A percentile compares a stretch with the other conserved stretches of the same genome.
These are phyloP conservation scores for Hartigia nigra DNA, from an alignment of 2,888 invertebrate genomes.

Conservation along the genomic window DNA sequence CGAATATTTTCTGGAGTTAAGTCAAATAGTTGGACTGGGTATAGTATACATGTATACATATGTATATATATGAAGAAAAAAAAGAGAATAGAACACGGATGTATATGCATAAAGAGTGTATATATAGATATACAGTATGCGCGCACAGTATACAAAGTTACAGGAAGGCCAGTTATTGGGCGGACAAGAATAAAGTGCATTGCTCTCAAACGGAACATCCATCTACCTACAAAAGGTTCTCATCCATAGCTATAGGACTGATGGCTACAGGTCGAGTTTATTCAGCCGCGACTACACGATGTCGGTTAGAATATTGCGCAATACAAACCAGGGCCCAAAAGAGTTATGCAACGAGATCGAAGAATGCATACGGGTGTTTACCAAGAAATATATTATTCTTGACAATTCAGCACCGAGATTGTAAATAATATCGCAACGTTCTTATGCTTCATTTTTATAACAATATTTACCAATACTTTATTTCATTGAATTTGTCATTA, in stretches of 20 bases:
- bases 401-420: not conserved
- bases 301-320: slow-evolving; percentile 10
- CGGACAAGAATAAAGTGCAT: slow-evolving; percentile 49
- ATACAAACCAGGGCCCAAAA: slow-evolving; percentile 11
- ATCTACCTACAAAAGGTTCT: slow-evolving; percentile 15
- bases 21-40: not conserved
- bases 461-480: not conserved
- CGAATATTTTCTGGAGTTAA: not conserved
- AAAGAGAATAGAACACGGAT: not conserved
- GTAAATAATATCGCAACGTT: not conserved
- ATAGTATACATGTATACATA: not conserved
- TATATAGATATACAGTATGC: not conserved
- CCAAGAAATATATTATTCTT: not conserved
- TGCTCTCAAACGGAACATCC: slow-evolving; percentile 41
- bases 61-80: not conserved
- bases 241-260: not conserved
- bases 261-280: slow-evolving; percentile 1
- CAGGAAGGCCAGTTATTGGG: slow-evolving; percentile 43
- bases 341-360: slow-evolving; percentile 14
- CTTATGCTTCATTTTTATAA: not conserved
- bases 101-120: not conserved
- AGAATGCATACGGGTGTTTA: not conserved
- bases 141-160: not conserved
- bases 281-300: slow-evolving; percentile 12
- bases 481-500: not conserved